Conservation (phyloP, 2,888 invertebrate genomes). For the Metopia argyrocephala region DNA sequence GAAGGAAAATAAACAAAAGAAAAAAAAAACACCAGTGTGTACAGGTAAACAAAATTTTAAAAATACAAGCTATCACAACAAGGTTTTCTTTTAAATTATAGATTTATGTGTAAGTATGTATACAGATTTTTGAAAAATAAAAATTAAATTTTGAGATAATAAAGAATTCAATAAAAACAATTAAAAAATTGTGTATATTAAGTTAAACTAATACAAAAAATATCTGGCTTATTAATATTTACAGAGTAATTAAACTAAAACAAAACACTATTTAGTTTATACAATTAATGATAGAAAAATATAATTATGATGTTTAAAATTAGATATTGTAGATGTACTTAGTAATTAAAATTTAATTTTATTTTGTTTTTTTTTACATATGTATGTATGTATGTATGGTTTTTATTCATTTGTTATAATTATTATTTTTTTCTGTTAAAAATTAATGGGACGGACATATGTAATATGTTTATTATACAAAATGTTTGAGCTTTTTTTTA, state of each 20-base stretch:
- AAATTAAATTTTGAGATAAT: conserved; percentile 32
- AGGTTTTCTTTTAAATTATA: conserved; percentile 44
- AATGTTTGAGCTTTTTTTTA: conserved; percentile 46
- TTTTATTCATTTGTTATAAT: conserved; percentile 15
- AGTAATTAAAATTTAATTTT: conserved; percentile 30
- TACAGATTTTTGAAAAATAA: not conserved
- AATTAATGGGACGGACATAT: conserved; percentile 63
- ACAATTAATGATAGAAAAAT: conserved; percentile 57
- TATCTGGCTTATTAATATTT: conserved; percentile 51
- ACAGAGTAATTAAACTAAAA: conserved; percentile 35
- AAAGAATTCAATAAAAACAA: conserved; percentile 11
- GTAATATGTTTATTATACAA: conserved; percentile 20
- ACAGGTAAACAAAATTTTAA: conserved; percentile 38
- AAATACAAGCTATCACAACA: conserved; percentile 64
- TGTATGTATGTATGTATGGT: too few species aligned
- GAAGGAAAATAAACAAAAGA: not conserved
- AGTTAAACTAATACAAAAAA: conserved; percentile 8
- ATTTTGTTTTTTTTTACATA: conserved; percentile 27
- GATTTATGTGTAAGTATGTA: conserved; percentile 15
- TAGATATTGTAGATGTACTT: conserved; percentile 29
- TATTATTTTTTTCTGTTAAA: conserved; percentile 28
- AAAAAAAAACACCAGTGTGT: conserved; percentile 29
- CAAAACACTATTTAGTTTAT: conserved; percentile 18
- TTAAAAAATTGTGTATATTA: not conserved
- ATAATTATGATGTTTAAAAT: conserved; percentile 25